Evolutionary conservation across 2,113 vertebrate genomes (phyloP).

Genomic region (Chaetodon auriga): DNA sequence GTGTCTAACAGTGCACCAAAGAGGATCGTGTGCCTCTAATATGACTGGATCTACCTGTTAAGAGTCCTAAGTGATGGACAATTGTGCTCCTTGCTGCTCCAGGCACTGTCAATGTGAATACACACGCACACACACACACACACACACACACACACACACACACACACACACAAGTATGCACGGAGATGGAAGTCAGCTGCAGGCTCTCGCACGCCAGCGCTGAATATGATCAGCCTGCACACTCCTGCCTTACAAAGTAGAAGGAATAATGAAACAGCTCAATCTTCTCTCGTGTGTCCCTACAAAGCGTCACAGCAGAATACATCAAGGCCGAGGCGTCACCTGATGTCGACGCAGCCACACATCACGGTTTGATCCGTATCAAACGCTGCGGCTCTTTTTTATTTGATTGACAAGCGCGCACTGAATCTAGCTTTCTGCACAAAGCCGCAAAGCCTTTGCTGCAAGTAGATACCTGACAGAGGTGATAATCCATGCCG

Average conservation of each 20-base stretch:
- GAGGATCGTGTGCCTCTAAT: background rate
- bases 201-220: constrained; percentile 14
- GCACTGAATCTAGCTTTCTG: background rate
- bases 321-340: constrained; percentile 20
- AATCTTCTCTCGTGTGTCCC: constrained; percentile 6
- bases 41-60: background rate
- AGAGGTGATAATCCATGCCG: constrained; percentile 37
- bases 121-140: background rate
- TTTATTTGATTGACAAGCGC: constrained; percentile 35
- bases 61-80: constrained; percentile 4
- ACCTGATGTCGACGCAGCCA: constrained; percentile 26
- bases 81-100: background rate
- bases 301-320: constrained; percentile 16
- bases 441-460: constrained; percentile 17
- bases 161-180: constrained; percentile 20
- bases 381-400: constrained; percentile 20
- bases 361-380: constrained; percentile 13
- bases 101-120: background rate
- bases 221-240: constrained; percentile 35
- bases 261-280: constrained; percentile 20
- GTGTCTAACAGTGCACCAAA: background rate
- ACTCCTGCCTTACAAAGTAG: constrained; percentile 8
- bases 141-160: constrained; percentile 26
- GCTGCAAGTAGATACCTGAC: constrained; percentile 38
- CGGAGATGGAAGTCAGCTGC: constrained; percentile 38